Evolutionary conservation across 2,113 vertebrate species (phyloP).

Genomic region (Pelmatolapia mariae): DNA sequence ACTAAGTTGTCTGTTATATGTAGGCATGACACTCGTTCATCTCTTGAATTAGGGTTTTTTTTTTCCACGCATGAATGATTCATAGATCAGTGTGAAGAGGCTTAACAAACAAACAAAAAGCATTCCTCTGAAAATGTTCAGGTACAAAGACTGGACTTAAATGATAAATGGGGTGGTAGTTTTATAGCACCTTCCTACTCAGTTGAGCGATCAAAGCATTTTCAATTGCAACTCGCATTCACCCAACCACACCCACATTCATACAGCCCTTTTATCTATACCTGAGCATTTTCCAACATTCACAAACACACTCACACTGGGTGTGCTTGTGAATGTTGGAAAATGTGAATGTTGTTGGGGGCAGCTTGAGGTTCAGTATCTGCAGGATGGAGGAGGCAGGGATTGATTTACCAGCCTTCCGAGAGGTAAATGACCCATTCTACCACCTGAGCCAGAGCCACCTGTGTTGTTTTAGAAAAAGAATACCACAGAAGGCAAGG

Average conservation of each 20-base stretch:
- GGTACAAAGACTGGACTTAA: background rate
- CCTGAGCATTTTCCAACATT: background rate
- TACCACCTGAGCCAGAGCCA: background rate
- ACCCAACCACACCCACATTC: background rate
- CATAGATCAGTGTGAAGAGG: background rate
- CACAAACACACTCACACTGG: background rate
- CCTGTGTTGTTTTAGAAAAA: background rate
- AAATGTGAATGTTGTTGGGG: background rate
- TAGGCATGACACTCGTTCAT: background rate
- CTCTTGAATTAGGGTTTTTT: background rate
- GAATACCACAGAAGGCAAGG: background rate
- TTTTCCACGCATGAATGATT: background rate
- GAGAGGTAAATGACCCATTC: background rate
- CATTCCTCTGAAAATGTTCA: background rate
- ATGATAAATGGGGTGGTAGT: background rate
- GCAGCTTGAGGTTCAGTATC: background rate
- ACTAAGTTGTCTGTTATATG: background rate
- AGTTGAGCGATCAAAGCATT: background rate
- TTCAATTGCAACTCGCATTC: background rate
- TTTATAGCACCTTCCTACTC: background rate
- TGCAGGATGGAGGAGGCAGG: background rate
- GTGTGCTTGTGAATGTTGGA: background rate
- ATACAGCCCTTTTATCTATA: background rate
- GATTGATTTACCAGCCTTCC: background rate
- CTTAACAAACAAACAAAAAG: background rate